Evolutionary conservation across 2,888 invertebrate species (phyloP), one percentile per base, ranked within the genome.

Genomic region (Tiliacea citrago): DNA sequence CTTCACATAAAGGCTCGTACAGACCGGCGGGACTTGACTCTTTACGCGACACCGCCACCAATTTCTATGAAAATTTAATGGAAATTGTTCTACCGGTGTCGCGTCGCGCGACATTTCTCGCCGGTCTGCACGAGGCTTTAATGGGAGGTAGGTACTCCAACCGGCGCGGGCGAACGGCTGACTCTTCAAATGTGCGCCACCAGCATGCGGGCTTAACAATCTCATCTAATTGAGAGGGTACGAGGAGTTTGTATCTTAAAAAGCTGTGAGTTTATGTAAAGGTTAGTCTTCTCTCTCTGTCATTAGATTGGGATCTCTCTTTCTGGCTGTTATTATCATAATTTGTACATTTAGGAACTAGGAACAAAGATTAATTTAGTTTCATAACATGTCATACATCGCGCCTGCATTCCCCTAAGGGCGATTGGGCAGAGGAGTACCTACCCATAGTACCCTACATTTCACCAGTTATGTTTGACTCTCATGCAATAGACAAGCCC

Each of bases 1-100:
- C 85, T 85, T 71, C 75, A 85, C 73, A 16, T 74, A 2, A 29
- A 29, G 29, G 29, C 29, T 29, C 29, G 29, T 29, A 29, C 29
- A 29, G 29, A 29, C 29, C 29, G 29, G 29, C 29, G 29, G 29
- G 29, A n/a, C n/a, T n/a, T n/a, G n/a, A n/a, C n/a, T n/a, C n/a
- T n/a, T n/a, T n/a, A n/a, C 29, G 29, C 29, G 29, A 29, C 29
- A 29, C 29, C 29, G 29, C 3, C 3, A 29, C 29, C 29, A 29
- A 29, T 29, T 29, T 29, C 29, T 29, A 29, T 29, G 29, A 29
- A 29, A 29, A 29, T 29, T 29, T 29, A 29, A 29, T 29, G 29
- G 29, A 29, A 29, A 29, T 29, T n/a, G n/a, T n/a, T n/a, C n/a
- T n/a, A n/a, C n/a, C n/a, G n/a, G n/a, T n/a, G n/a, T n/a, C n/a